Percentiles rank a stretch among this genome's conserved stretches.
Conservation (phyloP, 2,888 invertebrate genomes). For the Steinernema hermaphroditum region DNA sequence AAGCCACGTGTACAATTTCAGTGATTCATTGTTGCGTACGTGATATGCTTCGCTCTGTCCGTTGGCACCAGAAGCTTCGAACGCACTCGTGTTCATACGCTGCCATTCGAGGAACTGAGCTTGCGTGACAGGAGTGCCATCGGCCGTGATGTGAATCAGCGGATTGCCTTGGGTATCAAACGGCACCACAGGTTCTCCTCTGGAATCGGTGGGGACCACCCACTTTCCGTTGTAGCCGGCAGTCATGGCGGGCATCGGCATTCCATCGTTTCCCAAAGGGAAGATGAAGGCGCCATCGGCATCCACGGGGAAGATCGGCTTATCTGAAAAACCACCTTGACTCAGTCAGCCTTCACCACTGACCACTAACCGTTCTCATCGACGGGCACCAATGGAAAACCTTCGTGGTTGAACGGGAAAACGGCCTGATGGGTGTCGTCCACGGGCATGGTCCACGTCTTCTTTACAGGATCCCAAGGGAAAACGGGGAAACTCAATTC, state of each 20-base stretch:
- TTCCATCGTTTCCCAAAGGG: constrained; percentile 42
- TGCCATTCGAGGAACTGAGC: constrained; percentile 39
- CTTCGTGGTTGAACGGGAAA: constrained; percentile 39
- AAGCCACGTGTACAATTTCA: not conserved
- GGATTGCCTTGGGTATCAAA: constrained; percentile 39
- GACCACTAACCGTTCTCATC: constrained; percentile 36
- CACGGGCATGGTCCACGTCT: constrained; percentile 33
- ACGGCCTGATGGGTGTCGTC: constrained; percentile 41
- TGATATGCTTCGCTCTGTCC: not conserved
- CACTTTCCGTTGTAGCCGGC: constrained; percentile 39
- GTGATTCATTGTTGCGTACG: no score
- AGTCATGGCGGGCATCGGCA: constrained; percentile 45
- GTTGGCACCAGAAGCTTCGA: not conserved
- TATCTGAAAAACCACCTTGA: constrained; percentile 32
- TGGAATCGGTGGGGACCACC: constrained; percentile 44
- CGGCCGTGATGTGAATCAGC: constrained; percentile 42
- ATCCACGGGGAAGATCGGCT: constrained; percentile 45
- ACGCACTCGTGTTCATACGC: constrained; percentile 4
- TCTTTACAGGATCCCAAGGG: constrained; percentile 37
- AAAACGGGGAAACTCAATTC: constrained; percentile 31
- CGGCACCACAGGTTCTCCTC: constrained; percentile 39
- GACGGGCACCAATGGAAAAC: constrained; percentile 39
- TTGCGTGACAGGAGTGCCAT: constrained; percentile 39
- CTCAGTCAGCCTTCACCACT: no score
- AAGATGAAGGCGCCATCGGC: constrained; percentile 42